These are phyloP conservation scores for Heliopora coerulea DNA, from an alignment of 92 coral and sea anemone genomes.

Conservation along the genomic window DNA sequence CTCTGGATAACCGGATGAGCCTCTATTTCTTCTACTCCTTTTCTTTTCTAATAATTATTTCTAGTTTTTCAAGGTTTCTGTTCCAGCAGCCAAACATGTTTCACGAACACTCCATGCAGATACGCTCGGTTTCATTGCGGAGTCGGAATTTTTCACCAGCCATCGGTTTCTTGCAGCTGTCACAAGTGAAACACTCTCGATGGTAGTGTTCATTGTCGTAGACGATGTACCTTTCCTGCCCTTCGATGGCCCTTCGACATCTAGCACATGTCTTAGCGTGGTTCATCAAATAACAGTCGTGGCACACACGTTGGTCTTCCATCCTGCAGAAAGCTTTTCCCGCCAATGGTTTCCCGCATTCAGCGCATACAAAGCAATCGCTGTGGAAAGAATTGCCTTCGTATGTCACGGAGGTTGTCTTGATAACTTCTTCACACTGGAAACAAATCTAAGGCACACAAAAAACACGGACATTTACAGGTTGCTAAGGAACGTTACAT, in stretches of 20 bases:
- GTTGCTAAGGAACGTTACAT: too few species aligned
- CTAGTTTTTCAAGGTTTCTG: too few species aligned
- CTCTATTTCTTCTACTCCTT: too few species aligned
- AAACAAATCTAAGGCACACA: slow-evolving; percentile 59
- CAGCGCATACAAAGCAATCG: slow-evolving; percentile 54
- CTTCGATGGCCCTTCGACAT: slow-evolving; percentile 47
- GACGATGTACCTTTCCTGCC: slow-evolving; percentile 51
- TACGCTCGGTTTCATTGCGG: slow-evolving; percentile 46
- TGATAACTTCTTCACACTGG: slow-evolving; percentile 72
- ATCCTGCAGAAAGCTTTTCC: slow-evolving; percentile 55
- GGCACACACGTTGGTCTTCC: slow-evolving; percentile 54
- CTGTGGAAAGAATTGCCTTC: slow-evolving; percentile 56
- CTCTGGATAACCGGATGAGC: too few species aligned
- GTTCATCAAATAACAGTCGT: slow-evolving; percentile 46
- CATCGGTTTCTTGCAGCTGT: slow-evolving; percentile 53
- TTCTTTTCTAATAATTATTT: not conserved
- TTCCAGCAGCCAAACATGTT: too few species aligned
- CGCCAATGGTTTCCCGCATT: slow-evolving; percentile 45
- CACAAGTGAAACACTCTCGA: slow-evolving; percentile 51
- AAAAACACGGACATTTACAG: too few species aligned
- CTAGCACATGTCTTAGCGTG: slow-evolving; percentile 56
- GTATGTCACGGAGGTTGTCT: slow-evolving; percentile 72
- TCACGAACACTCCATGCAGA: slow-evolving; percentile 51
- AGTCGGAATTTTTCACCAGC: slow-evolving; percentile 57
- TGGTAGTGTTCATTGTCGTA: slow-evolving; percentile 53